Evolutionary conservation across 2,888 invertebrate species (phyloP).

Genomic region (Omphaloscelis lunosa): DNA sequence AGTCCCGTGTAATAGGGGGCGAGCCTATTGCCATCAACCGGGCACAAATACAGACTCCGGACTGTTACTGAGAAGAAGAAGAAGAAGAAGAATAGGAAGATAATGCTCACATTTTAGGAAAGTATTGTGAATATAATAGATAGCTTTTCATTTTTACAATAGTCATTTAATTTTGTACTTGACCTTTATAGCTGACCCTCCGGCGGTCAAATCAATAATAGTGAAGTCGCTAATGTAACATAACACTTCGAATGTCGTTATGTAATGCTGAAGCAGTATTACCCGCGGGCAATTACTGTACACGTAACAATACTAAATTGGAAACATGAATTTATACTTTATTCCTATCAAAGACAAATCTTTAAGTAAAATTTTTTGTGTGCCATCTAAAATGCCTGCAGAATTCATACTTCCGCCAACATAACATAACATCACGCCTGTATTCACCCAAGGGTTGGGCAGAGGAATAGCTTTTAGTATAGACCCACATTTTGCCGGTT

Average conservation of each 20-base stretch:
- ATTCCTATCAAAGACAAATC: conserved; percentile 15
- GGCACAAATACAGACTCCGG: too few species aligned
- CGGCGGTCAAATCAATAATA: conserved; percentile 62
- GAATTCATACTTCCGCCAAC: not conserved
- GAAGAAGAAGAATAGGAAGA: too few species aligned
- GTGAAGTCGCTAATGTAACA: conserved; percentile 56
- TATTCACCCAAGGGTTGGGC: not conserved
- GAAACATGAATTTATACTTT: conserved; percentile 21
- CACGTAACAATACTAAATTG: conserved; percentile 17
- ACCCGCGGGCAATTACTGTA: not conserved
- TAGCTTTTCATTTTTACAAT: conserved; percentile 5
- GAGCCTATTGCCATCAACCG: too few species aligned
- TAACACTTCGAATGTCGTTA: conserved; percentile 43
- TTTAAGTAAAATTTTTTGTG: not conserved
- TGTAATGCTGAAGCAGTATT: conserved; percentile 24
- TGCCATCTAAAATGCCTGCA: not conserved
- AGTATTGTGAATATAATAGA: not conserved
- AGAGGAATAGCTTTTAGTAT: too few species aligned
- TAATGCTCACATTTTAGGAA: too few species aligned
- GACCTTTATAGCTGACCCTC: conserved; percentile 53
- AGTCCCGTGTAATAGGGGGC: too few species aligned
- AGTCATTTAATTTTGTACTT: conserved; percentile 43
- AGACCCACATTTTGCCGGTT: not conserved
- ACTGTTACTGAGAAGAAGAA: too few species aligned
- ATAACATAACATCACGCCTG: not conserved